These are phyloP conservation scores for Leptestheria dahalacensis DNA, from an alignment of 1,140 invertebrate genomes.

Conservation along the genomic window DNA sequence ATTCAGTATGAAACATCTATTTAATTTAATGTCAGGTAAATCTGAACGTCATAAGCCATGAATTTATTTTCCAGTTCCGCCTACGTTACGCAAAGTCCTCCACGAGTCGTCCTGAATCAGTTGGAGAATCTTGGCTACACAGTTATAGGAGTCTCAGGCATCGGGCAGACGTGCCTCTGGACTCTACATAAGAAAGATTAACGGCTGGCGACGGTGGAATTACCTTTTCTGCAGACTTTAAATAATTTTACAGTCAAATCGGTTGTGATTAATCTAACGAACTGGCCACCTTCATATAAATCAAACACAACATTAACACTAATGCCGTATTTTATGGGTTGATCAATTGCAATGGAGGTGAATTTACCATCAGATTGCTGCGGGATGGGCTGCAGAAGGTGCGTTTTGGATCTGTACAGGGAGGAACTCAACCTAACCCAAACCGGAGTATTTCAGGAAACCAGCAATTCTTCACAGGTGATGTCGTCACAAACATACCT, in stretches of 20 bases:
- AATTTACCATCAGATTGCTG: neutral
- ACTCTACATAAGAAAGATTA: conserved; percentile 28
- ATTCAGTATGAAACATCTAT: conserved; percentile 34
- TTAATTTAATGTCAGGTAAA: too few relatives aligned
- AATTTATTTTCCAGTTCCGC: neutral
- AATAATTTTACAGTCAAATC: too few relatives aligned
- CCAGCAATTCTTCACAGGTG: neutral
- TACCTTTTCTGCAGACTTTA: too few relatives aligned
- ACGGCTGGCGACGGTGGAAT: too few relatives aligned
- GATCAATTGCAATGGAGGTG: too few relatives aligned
- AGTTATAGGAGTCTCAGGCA: conserved; percentile 28
- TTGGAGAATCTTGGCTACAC: conserved; percentile 28
- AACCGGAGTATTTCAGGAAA: neutral
- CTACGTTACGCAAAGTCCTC: conserved; percentile 25
- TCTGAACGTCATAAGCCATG: too few relatives aligned
- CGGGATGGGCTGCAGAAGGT: neutral
- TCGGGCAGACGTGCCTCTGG: conserved; percentile 35
- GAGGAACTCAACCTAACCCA: neutral
- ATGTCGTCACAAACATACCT: neutral
- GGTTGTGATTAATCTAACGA: too few relatives aligned
- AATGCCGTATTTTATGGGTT: too few relatives aligned
- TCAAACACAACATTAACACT: too few relatives aligned
- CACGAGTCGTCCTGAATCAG: conserved; percentile 30
- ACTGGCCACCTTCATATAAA: too few relatives aligned
- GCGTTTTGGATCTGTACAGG: neutral